Evolutionary conservation across 1,140 invertebrate genomes (phyloP), one percentile per base, ranked within the genome.

Genomic region (Calliphora vicina): DNA sequence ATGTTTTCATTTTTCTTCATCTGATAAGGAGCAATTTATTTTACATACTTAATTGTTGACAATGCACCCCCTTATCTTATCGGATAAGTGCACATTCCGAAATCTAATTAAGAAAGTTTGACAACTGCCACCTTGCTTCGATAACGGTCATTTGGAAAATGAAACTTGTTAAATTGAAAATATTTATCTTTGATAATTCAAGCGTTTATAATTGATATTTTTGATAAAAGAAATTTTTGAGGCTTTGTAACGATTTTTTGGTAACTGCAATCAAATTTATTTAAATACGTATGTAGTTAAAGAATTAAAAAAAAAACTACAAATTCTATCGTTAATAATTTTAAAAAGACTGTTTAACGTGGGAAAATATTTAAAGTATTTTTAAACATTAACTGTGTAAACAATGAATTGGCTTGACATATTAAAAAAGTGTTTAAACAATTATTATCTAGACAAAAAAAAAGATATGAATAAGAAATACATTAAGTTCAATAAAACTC

Each of bases 21-120:
- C 61, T 67, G 61, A 67, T 67, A 67, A 67, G 61, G 9, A 67
- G 23, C 61, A 67, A 67, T 67, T 67, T 67, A 67, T 23, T 67
- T 67, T 67, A 67, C 61, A 67, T 67, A 67, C 61, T 67, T 67
- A 67, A 67, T 67, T 67, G 61, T 67, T 20, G 20, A 67, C 61
- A 67, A 23, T 23, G 20, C n/a, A 0, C 8, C 4, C 9, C 15
- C 45, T 23, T 67, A 12, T 67, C 61, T 67, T 67, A 67, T 67
- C 61, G 15, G 13, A 20, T 23, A 20, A 23, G 61, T 67, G 25
- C 61, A 9, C 20, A 57, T 67, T 67, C 61, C 20, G 10, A 23
- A 67, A 23, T 25, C 61, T 23, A 67, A 25, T 67, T 67, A 67
- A 5, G 61, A 67, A 67, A 67, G 20, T 67, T 67, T 67, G 20